Conservation (phyloP, 2,797 vertebrate species). For the Tangara arthus region DNA sequence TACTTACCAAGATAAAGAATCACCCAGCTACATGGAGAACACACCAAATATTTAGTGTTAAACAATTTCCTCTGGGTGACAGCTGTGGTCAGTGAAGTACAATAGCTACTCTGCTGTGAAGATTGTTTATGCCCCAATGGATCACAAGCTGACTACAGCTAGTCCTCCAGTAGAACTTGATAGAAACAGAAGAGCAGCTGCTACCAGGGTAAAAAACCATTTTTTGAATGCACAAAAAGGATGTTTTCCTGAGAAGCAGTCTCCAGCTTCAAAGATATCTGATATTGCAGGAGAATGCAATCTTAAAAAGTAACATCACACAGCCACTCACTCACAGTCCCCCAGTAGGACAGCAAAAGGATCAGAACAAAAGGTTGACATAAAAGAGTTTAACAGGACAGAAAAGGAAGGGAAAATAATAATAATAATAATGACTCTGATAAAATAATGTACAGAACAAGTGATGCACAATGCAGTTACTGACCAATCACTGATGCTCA, state of each 20-base stretch:
- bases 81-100: conserved; percentile 43
- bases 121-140: background rate
- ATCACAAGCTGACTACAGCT: conserved; percentile 10
- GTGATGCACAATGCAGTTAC: background rate
- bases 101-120: conserved; percentile 31
- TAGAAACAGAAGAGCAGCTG: background rate
- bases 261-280: background rate
- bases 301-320: background rate
- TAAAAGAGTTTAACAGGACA: background rate
- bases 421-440: background rate
- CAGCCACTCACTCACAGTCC: background rate
- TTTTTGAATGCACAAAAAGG: background rate
- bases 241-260: background rate
- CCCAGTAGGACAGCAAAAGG: background rate
- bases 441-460: background rate
- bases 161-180: background rate
- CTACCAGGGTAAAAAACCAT: background rate
- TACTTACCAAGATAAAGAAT: background rate
- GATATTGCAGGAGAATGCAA: background rate
- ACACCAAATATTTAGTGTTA: conserved; percentile 37
- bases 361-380: background rate
- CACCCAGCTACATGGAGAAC: background rate
- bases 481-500: background rate
- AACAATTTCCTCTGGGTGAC: conserved; percentile 43
- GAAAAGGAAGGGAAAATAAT: background rate